Conservation (phyloP, 2,888 invertebrate genomes). For the Dendrolimus houi region DNA sequence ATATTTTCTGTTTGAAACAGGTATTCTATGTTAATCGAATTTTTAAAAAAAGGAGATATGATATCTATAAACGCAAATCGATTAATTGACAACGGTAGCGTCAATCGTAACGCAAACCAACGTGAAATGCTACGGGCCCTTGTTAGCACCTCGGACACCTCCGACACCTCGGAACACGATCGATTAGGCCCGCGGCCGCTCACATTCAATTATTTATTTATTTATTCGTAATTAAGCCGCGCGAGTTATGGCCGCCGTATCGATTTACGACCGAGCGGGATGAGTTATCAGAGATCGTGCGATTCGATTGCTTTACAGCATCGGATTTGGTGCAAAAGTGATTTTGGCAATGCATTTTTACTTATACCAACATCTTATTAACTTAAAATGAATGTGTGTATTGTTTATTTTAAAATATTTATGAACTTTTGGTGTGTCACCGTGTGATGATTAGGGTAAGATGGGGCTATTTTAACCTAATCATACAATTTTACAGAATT, state of each 20-base stretch:
- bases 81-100: constrained; percentile 19
- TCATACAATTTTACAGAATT: too few species aligned
- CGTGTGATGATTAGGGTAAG: too few species aligned
- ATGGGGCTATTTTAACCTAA: too few species aligned
- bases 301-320: constrained; percentile 29
- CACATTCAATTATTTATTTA: constrained; percentile 77
- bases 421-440: too few species aligned
- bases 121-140: constrained; percentile 34
- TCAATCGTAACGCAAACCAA: constrained; percentile 19
- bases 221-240: constrained; percentile 76
- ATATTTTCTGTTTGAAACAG: too few species aligned
- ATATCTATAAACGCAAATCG: constrained; percentile 3
- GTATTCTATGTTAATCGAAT: neutral
- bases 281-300: constrained; percentile 50
- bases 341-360: constrained; percentile 21
- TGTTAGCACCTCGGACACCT: constrained; percentile 68
- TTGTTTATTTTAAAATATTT: too few species aligned
- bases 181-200: constrained; percentile 73
- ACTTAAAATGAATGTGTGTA: too few species aligned
- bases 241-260: constrained; percentile 59
- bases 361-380: neutral
- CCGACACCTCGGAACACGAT: constrained; percentile 46
- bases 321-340: constrained; percentile 11
- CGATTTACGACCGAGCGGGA: constrained; percentile 58
- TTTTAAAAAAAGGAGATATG: neutral